phyloP scores from a whole-genome alignment of 2,113 vertebrate species.

The Puntigrus tetrazona region DNA sequence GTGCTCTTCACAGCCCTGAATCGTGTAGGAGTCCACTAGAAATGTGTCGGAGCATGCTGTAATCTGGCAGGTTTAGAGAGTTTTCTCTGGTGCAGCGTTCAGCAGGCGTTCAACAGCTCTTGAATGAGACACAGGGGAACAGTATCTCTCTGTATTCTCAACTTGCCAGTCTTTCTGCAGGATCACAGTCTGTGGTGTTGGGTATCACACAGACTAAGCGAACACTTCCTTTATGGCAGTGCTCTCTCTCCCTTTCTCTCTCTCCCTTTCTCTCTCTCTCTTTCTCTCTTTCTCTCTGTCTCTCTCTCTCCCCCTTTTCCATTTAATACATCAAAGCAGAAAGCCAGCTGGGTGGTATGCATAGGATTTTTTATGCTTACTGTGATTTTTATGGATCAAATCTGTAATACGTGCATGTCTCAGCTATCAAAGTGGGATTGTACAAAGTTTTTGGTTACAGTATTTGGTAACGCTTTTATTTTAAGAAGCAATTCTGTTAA shows the following conservation, averaged over 20 bases:
- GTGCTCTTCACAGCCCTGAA: conserved; percentile 2
- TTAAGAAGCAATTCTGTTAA: not conserved
- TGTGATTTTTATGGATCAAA: conserved; percentile 2
- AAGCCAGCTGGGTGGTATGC: conserved; percentile 24
- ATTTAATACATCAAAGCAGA: conserved; percentile 32
- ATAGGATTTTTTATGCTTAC: conserved; percentile 28
- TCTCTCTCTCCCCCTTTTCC: not conserved
- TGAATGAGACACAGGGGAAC: conserved; percentile 54
- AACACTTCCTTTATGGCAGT: conserved; percentile 42
- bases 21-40: not conserved
- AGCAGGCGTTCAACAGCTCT: conserved; percentile 46
- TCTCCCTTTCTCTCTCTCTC: too few relatives aligned
- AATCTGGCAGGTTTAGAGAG: conserved; percentile 45
- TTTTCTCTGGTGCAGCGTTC: conserved; percentile 25
- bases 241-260: conserved; percentile 14
- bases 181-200: conserved; percentile 47
- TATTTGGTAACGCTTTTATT: not conserved
- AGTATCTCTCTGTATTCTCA: conserved; percentile 45
- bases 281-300: not conserved
- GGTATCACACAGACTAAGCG: conserved; percentile 42
- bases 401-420: not conserved
- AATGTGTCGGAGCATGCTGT: not conserved
- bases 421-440: not conserved
- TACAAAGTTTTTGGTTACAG: not conserved
- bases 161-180: conserved; percentile 50